phyloP scores from a whole-genome alignment of 2,113 vertebrate species.

The Megaceryle maxima region DNA sequence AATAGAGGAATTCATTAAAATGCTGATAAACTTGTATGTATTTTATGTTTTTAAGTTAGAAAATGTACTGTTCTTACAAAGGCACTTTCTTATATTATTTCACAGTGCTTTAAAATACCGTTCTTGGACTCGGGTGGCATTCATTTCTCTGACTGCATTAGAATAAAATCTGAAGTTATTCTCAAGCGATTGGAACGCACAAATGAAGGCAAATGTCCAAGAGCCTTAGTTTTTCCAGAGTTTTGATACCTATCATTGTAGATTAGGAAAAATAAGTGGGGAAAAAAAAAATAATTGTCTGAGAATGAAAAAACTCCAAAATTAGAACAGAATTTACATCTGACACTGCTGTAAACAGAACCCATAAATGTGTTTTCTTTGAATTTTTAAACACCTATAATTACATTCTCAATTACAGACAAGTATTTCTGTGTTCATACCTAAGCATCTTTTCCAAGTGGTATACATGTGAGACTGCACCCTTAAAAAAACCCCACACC shows the following conservation, averaged over 20 bases:
- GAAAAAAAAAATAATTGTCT: neutral
- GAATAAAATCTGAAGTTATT: neutral
- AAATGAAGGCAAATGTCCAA: neutral
- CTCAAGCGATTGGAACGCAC: neutral
- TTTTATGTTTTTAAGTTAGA: neutral
- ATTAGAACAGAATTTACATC: neutral
- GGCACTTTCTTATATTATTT: neutral
- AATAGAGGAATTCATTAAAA: neutral
- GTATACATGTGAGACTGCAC: neutral
- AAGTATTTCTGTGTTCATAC: neutral
- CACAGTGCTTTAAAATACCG: neutral
- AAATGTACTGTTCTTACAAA: neutral
- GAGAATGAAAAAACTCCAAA: neutral
- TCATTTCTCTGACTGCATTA: neutral
- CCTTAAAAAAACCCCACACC: neutral
- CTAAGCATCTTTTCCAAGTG: neutral
- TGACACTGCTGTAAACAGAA: neutral
- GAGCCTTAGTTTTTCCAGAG: neutral
- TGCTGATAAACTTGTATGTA: neutral
- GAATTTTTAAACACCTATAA: neutral
- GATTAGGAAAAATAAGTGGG: neutral
- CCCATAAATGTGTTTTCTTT: neutral
- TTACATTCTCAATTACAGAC: neutral
- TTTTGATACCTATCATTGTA: neutral
- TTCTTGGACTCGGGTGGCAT: neutral